phyloP scores from a whole-genome alignment of 2,113 vertebrate species.

The Engystomops pustulosus region DNA sequence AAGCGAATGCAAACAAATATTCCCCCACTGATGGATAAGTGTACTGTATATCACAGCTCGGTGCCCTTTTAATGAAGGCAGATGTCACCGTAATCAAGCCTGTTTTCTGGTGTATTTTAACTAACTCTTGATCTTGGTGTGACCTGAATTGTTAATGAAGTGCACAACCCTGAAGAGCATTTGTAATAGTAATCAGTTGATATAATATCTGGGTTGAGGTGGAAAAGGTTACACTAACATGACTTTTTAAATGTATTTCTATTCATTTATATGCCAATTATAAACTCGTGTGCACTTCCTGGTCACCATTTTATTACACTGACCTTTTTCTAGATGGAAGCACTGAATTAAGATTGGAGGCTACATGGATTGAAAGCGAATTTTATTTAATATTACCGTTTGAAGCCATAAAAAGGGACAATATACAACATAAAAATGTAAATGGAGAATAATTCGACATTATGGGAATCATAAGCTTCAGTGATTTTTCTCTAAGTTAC shows the following conservation, averaged over 20 bases:
- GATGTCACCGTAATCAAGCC: slow-evolving; percentile 24
- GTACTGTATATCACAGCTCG: not conserved
- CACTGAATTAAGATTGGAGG: slow-evolving; percentile 11
- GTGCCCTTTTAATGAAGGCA: slow-evolving; percentile 7
- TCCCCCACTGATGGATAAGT: not conserved
- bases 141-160: slow-evolving; percentile 41
- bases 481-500: not conserved
- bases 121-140: slow-evolving; percentile 30
- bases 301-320: slow-evolving; percentile 42
- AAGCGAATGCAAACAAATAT: not conserved
- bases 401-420: not conserved
- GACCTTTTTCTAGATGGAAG: slow-evolving; percentile 42
- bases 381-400: not conserved
- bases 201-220: slow-evolving; percentile 45
- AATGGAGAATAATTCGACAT: not conserved
- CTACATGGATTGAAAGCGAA: not conserved
- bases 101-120: slow-evolving; percentile 27
- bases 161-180: slow-evolving; percentile 39
- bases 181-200: slow-evolving; percentile 43
- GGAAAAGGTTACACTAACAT: slow-evolving; percentile 49
- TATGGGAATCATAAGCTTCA: not conserved
- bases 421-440: not conserved
- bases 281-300: slow-evolving; percentile 23
- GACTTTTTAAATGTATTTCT: slow-evolving; percentile 39
- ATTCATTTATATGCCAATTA: slow-evolving; percentile 49